Evolutionary conservation across 2,797 vertebrate genomes (phyloP).

Genomic region (Diplodus sargus): DNA sequence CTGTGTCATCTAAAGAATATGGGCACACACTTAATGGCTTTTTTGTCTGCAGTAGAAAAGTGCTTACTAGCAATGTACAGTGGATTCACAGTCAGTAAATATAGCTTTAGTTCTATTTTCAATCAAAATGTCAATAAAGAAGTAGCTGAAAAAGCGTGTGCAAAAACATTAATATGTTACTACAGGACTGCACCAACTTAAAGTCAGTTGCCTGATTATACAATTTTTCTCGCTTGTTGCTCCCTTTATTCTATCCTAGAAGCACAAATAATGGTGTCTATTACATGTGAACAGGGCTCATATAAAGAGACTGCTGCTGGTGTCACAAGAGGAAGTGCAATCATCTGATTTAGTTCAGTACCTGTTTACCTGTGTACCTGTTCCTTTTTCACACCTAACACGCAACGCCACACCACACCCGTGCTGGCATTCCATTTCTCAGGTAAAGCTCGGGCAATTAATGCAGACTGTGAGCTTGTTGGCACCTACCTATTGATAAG

Average conservation of each 20-base stretch:
- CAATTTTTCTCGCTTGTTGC: neutral
- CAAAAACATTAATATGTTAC: neutral
- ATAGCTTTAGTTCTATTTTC: conserved; percentile 27
- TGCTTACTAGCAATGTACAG: conserved; percentile 20
- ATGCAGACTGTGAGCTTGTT: neutral
- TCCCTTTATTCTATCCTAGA: neutral
- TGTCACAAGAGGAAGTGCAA: neutral
- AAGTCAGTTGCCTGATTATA: neutral
- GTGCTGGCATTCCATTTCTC: neutral
- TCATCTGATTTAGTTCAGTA: neutral
- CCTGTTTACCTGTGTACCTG: too few species aligned
- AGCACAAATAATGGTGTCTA: neutral
- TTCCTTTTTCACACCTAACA: neutral
- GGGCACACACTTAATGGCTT: conserved; percentile 9
- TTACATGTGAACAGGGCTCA: neutral
- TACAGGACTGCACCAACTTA: conserved; percentile 1
- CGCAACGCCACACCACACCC: neutral
- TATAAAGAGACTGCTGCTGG: neutral
- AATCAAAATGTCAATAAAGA: conserved; percentile 19
- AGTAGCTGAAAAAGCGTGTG: conserved; percentile 4
- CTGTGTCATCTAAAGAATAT: neutral
- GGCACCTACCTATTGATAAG: neutral
- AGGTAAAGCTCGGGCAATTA: neutral
- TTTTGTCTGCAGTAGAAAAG: conserved; percentile 35
- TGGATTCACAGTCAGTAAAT: conserved; percentile 44